phyloP scores from a whole-genome alignment of 2,888 invertebrate genomes.

The Lepidocyrtoides sp. region DNA sequence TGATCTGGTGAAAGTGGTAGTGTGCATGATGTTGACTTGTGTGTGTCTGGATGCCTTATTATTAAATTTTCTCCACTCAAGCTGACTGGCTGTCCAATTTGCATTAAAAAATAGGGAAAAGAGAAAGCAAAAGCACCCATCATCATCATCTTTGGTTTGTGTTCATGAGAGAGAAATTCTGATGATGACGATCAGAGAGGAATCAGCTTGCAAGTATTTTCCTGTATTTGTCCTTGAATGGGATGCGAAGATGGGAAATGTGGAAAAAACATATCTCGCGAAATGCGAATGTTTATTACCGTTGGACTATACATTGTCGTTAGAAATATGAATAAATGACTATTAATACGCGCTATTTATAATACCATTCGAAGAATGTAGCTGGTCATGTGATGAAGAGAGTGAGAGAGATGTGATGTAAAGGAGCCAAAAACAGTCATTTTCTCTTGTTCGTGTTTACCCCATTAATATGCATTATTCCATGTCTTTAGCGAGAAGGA shows the following conservation, averaged over 20 bases:
- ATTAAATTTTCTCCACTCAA: constrained; percentile 66
- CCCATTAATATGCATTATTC: constrained; percentile 74
- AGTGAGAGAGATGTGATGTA: background rate
- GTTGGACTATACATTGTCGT: background rate
- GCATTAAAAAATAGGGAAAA: constrained; percentile 31
- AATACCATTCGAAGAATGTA: no score
- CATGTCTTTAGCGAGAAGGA: background rate
- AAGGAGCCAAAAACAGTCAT: background rate
- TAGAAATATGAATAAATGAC: constrained; percentile 12
- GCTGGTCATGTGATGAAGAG: background rate
- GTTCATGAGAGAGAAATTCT: background rate
- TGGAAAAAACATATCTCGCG: background rate
- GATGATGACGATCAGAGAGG: background rate
- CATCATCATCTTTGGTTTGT: no score
- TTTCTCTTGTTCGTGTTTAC: background rate
- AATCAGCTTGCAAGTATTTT: background rate
- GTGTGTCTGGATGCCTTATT: constrained; percentile 39
- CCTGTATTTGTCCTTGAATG: background rate
- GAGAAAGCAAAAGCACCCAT: no score
- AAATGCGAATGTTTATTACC: background rate
- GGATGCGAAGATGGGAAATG: background rate
- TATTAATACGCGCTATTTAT: background rate
- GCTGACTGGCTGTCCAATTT: constrained; percentile 64
- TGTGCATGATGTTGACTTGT: constrained; percentile 69
- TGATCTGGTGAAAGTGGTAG: background rate